A percentile compares a stretch with the other conserved stretches of the same genome.
Evolutionary conservation across 2,888 invertebrate genomes (phyloP).

Genomic region (Spodoptera picta): DNA sequence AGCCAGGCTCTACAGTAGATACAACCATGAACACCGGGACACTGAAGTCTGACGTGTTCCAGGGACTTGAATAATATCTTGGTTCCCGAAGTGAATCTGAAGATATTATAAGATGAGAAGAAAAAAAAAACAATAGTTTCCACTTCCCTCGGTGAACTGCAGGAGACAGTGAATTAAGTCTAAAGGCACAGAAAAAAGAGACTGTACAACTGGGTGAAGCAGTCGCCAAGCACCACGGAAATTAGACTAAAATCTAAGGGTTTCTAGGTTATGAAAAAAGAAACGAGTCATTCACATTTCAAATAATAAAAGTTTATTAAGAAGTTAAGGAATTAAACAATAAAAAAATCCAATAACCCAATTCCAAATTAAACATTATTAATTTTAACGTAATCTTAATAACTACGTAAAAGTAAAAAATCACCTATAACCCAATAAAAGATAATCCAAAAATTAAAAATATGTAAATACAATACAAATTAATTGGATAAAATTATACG

Average conservation of each 20-base stretch:
- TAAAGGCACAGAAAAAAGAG: too few relatives aligned
- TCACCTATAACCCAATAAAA: constrained; percentile 48
- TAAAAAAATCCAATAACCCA: constrained; percentile 49
- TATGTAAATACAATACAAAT: constrained; percentile 54
- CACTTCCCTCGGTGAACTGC: too few relatives aligned
- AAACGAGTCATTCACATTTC: constrained; percentile 26
- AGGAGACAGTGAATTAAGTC: too few relatives aligned
- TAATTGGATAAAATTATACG: constrained; percentile 50
- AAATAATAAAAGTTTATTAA: constrained; percentile 48
- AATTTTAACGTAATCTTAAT: constrained; percentile 42
- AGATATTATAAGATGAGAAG: too few relatives aligned
- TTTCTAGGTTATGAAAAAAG: not conserved
- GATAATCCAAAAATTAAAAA: constrained; percentile 49
- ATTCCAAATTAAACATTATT: constrained; percentile 43
- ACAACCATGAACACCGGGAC: not conserved
- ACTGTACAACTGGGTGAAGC: too few relatives aligned
- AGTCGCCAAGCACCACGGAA: too few relatives aligned
- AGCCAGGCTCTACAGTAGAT: too few relatives aligned
- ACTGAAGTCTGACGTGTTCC: too few relatives aligned
- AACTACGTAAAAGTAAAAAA: constrained; percentile 52
- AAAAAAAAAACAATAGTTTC: too few relatives aligned
- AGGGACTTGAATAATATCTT: too few relatives aligned
- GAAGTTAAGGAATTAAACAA: constrained; percentile 46
- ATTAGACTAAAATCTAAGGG: too few relatives aligned
- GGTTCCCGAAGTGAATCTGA: too few relatives aligned